Conservation (phyloP, 2,113 vertebrate species). For the Bos indicus region DNA sequence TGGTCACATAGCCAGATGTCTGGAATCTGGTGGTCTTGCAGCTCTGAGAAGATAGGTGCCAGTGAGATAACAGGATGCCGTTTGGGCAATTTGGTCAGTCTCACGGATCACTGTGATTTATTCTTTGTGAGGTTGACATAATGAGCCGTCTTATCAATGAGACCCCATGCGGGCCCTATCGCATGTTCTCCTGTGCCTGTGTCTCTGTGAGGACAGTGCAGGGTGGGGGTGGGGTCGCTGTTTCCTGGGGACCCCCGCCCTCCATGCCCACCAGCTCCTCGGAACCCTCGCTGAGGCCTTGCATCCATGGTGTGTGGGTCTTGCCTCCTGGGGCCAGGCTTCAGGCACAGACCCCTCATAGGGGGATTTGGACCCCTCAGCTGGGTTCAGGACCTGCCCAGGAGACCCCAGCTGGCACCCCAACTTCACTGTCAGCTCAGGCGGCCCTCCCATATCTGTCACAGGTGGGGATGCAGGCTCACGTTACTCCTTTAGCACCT, state of each 20-base stretch:
- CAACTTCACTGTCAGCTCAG: background rate
- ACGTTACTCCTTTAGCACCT: background rate
- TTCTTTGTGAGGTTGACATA: background rate
- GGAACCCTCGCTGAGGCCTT: background rate
- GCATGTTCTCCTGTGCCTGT: background rate
- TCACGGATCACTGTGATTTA: background rate
- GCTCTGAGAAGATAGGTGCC: background rate
- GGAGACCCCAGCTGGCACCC: background rate
- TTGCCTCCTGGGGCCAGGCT: rapidly evolving
- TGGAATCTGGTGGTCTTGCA: background rate
- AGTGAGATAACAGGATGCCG: background rate
- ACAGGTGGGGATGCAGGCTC: background rate
- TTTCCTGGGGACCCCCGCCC: background rate
- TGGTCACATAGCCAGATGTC: background rate
- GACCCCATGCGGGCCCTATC: background rate
- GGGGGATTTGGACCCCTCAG: background rate
- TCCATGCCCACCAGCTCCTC: background rate
- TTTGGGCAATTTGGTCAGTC: background rate
- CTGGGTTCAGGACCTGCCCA: background rate
- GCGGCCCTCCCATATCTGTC: background rate
- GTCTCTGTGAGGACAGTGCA: background rate
- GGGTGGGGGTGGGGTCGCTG: background rate
- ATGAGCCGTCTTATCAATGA: background rate
- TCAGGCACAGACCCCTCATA: background rate
- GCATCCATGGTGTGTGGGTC: background rate